phyloP scores from a whole-genome alignment of 2,888 invertebrate species.

The Polydrusus cervinus region DNA sequence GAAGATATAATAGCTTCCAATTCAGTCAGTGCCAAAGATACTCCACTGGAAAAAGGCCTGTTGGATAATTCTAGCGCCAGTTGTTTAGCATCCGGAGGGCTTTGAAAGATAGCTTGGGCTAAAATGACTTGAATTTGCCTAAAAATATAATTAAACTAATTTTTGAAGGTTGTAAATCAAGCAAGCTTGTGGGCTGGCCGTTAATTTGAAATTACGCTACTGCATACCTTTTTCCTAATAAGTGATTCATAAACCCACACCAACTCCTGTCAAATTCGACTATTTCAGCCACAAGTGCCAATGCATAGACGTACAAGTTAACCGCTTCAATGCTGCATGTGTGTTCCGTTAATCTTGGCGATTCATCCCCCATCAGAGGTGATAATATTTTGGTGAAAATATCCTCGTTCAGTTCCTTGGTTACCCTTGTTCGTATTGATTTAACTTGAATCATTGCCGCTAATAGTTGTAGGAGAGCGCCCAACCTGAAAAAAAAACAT shows the following conservation, averaged over 20 bases:
- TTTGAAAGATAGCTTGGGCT: conserved; percentile 72
- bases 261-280: conserved; percentile 70
- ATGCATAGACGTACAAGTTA: conserved; percentile 72
- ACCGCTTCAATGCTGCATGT: conserved; percentile 65
- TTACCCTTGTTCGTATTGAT: conserved; percentile 64
- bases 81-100: conserved; percentile 70
- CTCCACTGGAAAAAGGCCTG: conserved; percentile 48
- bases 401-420: conserved; percentile 68
- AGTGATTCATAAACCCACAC: conserved; percentile 69
- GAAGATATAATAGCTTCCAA: conserved; percentile 32
- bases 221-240: conserved; percentile 67
- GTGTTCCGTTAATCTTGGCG: conserved; percentile 54
- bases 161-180: too few species aligned
- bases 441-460: conserved; percentile 69
- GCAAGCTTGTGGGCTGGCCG: too few species aligned
- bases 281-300: conserved; percentile 72
- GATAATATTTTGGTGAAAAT: conserved; percentile 69
- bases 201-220: too few species aligned
- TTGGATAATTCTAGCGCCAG: conserved; percentile 68
- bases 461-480: conserved; percentile 72
- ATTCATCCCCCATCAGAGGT: conserved; percentile 67
- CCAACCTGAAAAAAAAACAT: conserved; percentile 62
- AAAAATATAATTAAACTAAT: too few species aligned
- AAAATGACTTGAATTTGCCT: conserved; percentile 72
- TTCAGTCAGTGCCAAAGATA: conserved; percentile 34